Percentiles rank a stretch among this genome's conserved stretches.
Evolutionary conservation across 2,797 vertebrate species (phyloP).

Genomic region (Antrozous pallidus): DNA sequence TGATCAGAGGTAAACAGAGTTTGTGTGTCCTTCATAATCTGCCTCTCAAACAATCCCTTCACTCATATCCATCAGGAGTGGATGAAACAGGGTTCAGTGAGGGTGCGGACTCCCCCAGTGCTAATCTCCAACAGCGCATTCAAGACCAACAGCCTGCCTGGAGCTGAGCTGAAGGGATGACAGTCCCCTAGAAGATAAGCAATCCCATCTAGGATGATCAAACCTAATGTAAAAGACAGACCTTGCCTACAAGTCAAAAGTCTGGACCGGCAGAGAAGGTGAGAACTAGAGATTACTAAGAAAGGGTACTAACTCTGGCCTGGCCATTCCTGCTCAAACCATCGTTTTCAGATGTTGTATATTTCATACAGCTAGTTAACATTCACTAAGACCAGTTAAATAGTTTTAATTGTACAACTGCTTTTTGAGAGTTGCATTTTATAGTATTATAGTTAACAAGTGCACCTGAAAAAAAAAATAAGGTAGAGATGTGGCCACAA

Average conservation of each 20-base stretch:
- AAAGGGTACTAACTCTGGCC: background rate
- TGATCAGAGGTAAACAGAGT: background rate
- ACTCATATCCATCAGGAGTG: background rate
- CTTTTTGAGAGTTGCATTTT: background rate
- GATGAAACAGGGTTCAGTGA: background rate
- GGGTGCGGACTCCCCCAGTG: background rate
- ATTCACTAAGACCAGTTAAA: background rate
- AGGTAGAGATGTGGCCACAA: background rate
- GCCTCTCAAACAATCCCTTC: background rate
- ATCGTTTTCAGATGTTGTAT: background rate
- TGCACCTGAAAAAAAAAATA: conserved; percentile 15
- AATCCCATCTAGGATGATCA: background rate
- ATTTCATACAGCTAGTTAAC: background rate
- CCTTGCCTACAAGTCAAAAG: background rate
- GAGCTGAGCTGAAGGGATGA: background rate
- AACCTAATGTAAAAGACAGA: background rate
- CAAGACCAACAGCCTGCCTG: background rate
- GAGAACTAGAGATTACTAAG: background rate
- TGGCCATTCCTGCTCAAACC: background rate
- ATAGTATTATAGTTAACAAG: background rate
- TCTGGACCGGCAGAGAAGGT: background rate
- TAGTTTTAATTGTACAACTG: background rate
- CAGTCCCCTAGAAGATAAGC: background rate
- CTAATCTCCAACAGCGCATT: background rate
- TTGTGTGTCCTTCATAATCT: background rate